These are phyloP conservation scores for Pogonocherus hispidulus DNA, from an alignment of 2,888 invertebrate genomes.

Conservation along the genomic window DNA sequence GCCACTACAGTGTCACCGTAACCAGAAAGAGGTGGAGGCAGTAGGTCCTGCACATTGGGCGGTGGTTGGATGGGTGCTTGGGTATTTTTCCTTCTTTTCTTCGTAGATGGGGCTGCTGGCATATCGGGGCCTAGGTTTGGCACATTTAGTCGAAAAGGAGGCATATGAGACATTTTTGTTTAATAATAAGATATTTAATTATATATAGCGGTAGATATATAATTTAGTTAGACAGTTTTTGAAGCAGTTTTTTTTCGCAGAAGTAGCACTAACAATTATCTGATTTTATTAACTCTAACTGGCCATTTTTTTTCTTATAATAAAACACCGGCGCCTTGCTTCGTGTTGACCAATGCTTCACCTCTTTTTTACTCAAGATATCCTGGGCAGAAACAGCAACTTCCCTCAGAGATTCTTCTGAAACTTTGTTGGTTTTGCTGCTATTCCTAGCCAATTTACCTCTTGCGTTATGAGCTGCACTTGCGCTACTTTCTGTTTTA, in stretches of 20 bases:
- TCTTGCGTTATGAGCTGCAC: constrained; percentile 14
- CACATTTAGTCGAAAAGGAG: constrained; percentile 66
- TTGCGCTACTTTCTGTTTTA: constrained; percentile 54
- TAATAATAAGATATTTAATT: no score
- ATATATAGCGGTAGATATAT: no score
- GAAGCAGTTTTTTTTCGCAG: neutral
- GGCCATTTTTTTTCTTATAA: constrained; percentile 69
- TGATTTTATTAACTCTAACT: constrained; percentile 53
- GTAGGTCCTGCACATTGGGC: constrained; percentile 81
- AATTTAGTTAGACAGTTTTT: neutral
- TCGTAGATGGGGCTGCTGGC: constrained; percentile 84
- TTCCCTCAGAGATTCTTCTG: constrained; percentile 59
- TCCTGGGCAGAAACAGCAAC: constrained; percentile 68
- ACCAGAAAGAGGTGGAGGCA: constrained; percentile 88
- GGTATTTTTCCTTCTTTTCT: constrained; percentile 86
- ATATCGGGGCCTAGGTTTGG: constrained; percentile 69
- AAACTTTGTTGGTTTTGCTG: constrained; percentile 35
- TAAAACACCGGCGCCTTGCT: constrained; percentile 71
- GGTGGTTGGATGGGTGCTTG: constrained; percentile 79
- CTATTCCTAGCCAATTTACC: neutral
- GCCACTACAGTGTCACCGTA: constrained; percentile 95
- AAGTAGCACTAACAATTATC: constrained; percentile 35
- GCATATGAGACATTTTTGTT: constrained; percentile 65
- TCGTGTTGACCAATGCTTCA: constrained; percentile 71
- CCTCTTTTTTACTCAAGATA: constrained; percentile 70